Conservation (phyloP, 1,140 invertebrate species). For the Prorops nasuta region DNA sequence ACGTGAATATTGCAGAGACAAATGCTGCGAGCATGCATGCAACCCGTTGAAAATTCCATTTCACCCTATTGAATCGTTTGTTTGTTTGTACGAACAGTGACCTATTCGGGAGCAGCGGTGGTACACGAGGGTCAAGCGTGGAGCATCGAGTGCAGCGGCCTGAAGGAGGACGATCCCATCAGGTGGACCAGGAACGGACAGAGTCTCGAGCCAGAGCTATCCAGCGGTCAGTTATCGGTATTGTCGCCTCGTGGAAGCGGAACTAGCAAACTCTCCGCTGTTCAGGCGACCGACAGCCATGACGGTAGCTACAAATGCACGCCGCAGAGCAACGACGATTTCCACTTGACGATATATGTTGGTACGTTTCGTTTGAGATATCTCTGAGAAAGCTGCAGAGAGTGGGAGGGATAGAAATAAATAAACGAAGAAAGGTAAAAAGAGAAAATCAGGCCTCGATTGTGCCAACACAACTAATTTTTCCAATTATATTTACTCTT, state of each 20-base stretch:
- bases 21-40: too few relatives aligned
- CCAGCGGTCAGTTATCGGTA: conserved; percentile 35
- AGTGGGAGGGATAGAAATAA: too few relatives aligned
- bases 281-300: conserved; percentile 35
- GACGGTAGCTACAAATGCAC: conserved; percentile 48
- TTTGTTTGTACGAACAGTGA: conserved; percentile 23
- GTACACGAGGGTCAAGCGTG: conserved; percentile 40
- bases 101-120: conserved; percentile 25
- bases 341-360: conserved; percentile 37
- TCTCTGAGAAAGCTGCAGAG: too few relatives aligned
- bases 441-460: too few relatives aligned
- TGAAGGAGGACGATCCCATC: conserved; percentile 25
- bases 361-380: conserved; percentile 51
- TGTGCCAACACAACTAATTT: too few relatives aligned
- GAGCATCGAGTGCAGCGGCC: conserved; percentile 40
- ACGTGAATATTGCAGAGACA: too few relatives aligned
- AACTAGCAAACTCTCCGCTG: conserved; percentile 29
- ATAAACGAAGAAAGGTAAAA: too few relatives aligned
- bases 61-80: too few relatives aligned
- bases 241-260: conserved; percentile 14
- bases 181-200: conserved; percentile 48
- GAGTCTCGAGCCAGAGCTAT: conserved; percentile 34
- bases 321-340: conserved; percentile 22
- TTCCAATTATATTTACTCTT: too few relatives aligned
- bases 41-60: too few relatives aligned